Evolutionary conservation across 1,140 invertebrate genomes (phyloP).

Genomic region (Heliconius eleuchia): DNA sequence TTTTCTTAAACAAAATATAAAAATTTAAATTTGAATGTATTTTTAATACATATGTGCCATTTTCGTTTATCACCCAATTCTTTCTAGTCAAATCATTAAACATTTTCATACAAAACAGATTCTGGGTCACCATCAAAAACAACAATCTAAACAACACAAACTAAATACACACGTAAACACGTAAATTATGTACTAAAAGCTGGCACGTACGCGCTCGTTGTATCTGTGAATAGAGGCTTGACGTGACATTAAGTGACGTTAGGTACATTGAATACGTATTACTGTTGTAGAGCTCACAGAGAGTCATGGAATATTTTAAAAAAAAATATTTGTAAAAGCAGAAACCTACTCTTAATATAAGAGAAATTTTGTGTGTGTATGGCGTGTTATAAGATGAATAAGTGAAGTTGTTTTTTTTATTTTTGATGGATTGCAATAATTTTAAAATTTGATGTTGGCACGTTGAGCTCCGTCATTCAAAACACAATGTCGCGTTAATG

Average conservation of each 20-base stretch:
- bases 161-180: constrained; percentile 2
- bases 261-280: background rate
- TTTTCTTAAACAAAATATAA: no score
- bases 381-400: background rate
- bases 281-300: background rate
- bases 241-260: constrained; percentile 13
- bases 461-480: no score
- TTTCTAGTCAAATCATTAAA: background rate
- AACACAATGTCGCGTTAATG: no score
- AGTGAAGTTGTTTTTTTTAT: background rate
- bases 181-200: constrained; percentile 11
- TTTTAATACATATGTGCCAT: no score
- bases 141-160: background rate
- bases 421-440: background rate
- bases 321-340: background rate
- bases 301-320: background rate
- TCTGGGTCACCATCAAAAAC: background rate
- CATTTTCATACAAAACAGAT: background rate
- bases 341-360: background rate
- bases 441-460: background rate
- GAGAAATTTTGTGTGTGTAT: background rate
- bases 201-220: constrained; percentile 1
- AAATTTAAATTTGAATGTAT: no score
- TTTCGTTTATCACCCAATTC: no score
- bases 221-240: constrained; percentile 12